These are phyloP conservation scores for Valencia hispanica DNA, from an alignment of 2,797 vertebrate species.

Conservation along the genomic window DNA sequence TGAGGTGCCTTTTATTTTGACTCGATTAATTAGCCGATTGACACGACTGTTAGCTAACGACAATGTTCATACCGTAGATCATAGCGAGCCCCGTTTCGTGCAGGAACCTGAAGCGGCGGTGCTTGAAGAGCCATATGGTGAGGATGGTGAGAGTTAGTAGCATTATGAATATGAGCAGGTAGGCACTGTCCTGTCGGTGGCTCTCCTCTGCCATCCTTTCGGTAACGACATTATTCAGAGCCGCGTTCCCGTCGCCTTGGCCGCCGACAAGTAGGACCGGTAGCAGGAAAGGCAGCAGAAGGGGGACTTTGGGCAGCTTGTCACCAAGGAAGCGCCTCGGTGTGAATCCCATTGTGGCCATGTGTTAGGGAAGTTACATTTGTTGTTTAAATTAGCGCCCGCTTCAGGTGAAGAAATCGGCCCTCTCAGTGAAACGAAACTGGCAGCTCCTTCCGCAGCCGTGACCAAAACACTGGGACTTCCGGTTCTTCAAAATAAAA, in stretches of 20 bases:
- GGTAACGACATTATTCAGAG: constrained; percentile 88
- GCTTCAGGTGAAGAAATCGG: constrained; percentile 1
- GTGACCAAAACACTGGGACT: constrained; percentile 65
- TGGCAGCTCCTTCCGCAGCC: constrained; percentile 51
- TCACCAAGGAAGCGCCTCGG: constrained; percentile 8
- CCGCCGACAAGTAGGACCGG: constrained; percentile 55
- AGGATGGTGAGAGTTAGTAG: constrained; percentile 91
- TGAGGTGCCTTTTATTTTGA: constrained; percentile 9
- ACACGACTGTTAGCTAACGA: constrained; percentile 2
- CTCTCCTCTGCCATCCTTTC: constrained; percentile 90
- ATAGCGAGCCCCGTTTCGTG: constrained; percentile 92
- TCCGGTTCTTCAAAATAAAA: constrained; percentile 72
- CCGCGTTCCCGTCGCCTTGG: constrained; percentile 67
- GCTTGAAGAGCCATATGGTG: constrained; percentile 94
- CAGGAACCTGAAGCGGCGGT: constrained; percentile 86
- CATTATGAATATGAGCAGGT: constrained; percentile 89
- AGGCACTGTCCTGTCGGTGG: constrained; percentile 90
- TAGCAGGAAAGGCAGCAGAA: constrained; percentile 52
- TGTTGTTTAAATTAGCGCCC: constrained; percentile 24
- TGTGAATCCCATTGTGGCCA: constrained; percentile 43
- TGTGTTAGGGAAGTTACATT: constrained; percentile 43
- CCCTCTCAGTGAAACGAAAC: constrained; percentile 4
- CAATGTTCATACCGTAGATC: constrained; percentile 86
- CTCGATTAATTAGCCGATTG: neutral
- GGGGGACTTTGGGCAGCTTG: constrained; percentile 12